Percentiles rank a stretch among this genome's conserved stretches.
Conservation (phyloP, 2,797 vertebrate species). For the Takifugu rubripes region DNA sequence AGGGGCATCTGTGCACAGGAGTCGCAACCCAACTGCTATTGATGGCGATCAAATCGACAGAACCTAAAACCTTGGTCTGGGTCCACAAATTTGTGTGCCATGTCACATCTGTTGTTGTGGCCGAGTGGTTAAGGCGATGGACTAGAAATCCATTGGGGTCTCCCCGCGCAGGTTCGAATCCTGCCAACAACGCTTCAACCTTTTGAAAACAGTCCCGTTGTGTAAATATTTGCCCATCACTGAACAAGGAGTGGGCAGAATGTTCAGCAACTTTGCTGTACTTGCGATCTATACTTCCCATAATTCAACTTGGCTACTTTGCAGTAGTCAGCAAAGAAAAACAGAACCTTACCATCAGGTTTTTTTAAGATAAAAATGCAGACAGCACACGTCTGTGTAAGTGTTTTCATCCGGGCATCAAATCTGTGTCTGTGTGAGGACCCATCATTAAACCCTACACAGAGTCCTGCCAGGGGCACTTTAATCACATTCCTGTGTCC, state of each 20-base stretch:
- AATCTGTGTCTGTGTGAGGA: constrained; percentile 13
- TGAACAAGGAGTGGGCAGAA: constrained; percentile 3
- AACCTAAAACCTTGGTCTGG: too few relatives aligned
- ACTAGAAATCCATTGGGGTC: constrained; percentile 79
- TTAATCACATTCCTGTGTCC: constrained; percentile 31
- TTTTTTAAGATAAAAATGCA: constrained; percentile 2
- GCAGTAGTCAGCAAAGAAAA: neutral
- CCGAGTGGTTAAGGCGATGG: constrained; percentile 78
- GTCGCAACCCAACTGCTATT: constrained; percentile 34
- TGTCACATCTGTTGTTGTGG: constrained; percentile 59
- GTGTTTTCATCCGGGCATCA: constrained; percentile 2
- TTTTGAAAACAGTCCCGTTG: too few relatives aligned
- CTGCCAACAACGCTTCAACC: constrained; percentile 56
- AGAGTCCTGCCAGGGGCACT: constrained; percentile 16
- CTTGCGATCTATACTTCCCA: too few relatives aligned
- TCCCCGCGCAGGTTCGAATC: constrained; percentile 76
- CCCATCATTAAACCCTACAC: constrained; percentile 18
- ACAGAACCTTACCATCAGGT: neutral
- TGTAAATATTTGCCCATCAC: neutral
- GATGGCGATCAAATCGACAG: constrained; percentile 33
- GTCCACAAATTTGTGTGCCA: too few relatives aligned
- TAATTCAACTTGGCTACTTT: too few relatives aligned
- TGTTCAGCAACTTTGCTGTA: too few relatives aligned
- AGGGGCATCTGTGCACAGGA: constrained; percentile 33
- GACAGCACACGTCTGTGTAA: neutral